phyloP scores from a whole-genome alignment of 1,140 invertebrate species.

The Sesamia nonagrioides region DNA sequence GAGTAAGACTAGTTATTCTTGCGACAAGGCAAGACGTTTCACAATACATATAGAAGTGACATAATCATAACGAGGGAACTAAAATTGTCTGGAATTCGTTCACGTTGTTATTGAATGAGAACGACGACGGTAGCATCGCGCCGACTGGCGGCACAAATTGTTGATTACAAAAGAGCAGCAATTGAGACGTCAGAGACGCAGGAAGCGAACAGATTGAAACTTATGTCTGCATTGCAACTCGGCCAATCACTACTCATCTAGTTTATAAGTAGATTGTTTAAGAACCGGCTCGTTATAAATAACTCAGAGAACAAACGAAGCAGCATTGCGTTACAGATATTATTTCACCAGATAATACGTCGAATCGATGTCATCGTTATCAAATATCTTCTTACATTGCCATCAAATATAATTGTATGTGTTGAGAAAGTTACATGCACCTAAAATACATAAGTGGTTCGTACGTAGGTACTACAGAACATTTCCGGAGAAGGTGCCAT shows the following conservation, averaged over 20 bases:
- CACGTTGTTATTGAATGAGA: constrained; percentile 79
- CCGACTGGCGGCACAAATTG: constrained; percentile 80
- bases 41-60: constrained; percentile 54
- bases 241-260: constrained; percentile 52
- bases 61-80: constrained; percentile 64
- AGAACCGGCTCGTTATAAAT: constrained; percentile 49
- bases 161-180: constrained; percentile 86
- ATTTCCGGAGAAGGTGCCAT: constrained; percentile 24
- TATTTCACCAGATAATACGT: not conserved
- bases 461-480: no score
- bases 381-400: constrained; percentile 43
- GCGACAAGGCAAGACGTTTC: constrained; percentile 16
- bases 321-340: constrained; percentile 1
- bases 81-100: constrained; percentile 78
- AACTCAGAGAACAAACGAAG: constrained; percentile 22
- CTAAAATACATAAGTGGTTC: no score
- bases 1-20: constrained; percentile 19
- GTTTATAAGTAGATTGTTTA: constrained; percentile 54
- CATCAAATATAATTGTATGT: constrained; percentile 48
- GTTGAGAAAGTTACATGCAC: constrained; percentile 53
- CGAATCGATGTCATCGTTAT: not conserved
- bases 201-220: constrained; percentile 81
- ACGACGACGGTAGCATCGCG: constrained; percentile 75
- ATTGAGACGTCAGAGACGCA: constrained; percentile 82
- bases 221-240: constrained; percentile 71